These are phyloP conservation scores for Sarcophaga variegata DNA, from an alignment of 2,888 invertebrate genomes.

Conservation along the genomic window DNA sequence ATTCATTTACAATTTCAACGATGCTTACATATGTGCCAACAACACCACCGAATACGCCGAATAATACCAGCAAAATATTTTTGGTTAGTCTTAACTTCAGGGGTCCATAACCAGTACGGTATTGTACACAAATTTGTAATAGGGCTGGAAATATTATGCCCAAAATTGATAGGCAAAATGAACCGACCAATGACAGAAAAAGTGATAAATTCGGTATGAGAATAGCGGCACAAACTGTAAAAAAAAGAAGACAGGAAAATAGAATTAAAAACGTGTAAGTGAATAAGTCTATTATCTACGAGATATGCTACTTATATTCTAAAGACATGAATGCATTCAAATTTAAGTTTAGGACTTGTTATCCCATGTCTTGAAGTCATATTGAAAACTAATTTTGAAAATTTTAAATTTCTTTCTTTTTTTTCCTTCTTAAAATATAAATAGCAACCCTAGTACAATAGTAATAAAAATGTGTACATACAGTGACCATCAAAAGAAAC, in stretches of 20 bases:
- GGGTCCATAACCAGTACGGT: constrained; percentile 86
- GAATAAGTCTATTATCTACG: background rate
- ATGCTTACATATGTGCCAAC: constrained; percentile 85
- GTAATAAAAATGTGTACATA: too few species aligned
- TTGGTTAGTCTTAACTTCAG: constrained; percentile 88
- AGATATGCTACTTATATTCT: too few species aligned
- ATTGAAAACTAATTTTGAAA: background rate
- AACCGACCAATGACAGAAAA: constrained; percentile 96
- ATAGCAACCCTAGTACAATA: background rate
- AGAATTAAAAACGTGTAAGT: background rate
- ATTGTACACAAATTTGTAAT: constrained; percentile 90
- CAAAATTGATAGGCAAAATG: constrained; percentile 94
- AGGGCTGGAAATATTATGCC: constrained; percentile 96
- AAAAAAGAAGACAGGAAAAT: constrained; percentile 17
- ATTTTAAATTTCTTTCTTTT: background rate
- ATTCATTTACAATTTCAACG: constrained; percentile 75
- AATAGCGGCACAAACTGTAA: constrained; percentile 89
- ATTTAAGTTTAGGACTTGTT: too few species aligned
- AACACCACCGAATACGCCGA: constrained; percentile 89
- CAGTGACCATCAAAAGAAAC: too few species aligned
- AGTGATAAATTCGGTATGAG: constrained; percentile 94
- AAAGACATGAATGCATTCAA: too few species aligned
- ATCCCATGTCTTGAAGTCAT: too few species aligned
- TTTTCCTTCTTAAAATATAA: too few species aligned
- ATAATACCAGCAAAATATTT: constrained; percentile 86